These are phyloP conservation scores for Troides oblongomaculatus DNA, from an alignment of 2,888 invertebrate genomes.

Conservation along the genomic window DNA sequence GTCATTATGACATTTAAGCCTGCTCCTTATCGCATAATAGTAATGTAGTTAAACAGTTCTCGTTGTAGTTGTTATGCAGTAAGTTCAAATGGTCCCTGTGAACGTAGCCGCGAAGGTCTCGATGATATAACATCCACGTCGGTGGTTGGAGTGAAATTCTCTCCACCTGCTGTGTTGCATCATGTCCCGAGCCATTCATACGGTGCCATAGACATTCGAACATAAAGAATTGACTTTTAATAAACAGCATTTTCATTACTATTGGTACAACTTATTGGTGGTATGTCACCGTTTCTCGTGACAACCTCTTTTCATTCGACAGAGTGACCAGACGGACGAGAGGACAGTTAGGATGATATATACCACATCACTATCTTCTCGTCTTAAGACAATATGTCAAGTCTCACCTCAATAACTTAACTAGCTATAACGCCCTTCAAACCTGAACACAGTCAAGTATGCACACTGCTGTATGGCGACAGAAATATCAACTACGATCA, in stretches of 20 bases:
- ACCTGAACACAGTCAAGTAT: no score
- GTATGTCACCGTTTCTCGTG: no score
- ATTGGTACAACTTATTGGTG: neutral
- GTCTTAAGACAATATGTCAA: no score
- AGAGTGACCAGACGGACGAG: no score
- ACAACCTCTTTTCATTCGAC: no score
- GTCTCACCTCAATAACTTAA: no score
- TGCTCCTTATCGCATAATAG: slow-evolving; percentile 3
- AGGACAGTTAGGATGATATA: no score
- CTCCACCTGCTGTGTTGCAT: slow-evolving; percentile 53
- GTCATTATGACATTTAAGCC: slow-evolving; percentile 26
- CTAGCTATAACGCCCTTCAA: no score
- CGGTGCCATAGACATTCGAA: slow-evolving; percentile 31
- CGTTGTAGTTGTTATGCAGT: slow-evolving; percentile 10
- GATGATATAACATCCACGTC: slow-evolving; percentile 31
- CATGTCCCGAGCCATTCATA: slow-evolving; percentile 48
- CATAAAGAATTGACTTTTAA: neutral
- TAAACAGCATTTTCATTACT: neutral
- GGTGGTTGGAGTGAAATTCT: slow-evolving; percentile 42
- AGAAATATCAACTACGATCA: no score
- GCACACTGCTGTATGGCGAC: no score
- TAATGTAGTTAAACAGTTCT: slow-evolving; percentile 13
- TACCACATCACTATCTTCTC: no score
- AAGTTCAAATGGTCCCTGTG: slow-evolving; percentile 20
- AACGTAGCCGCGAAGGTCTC: slow-evolving; percentile 9